A percentile compares a stretch with the other conserved stretches of the same genome.
Evolutionary conservation across 2,797 vertebrate genomes (phyloP).

Genomic region (Gymnothorax javanicus): DNA sequence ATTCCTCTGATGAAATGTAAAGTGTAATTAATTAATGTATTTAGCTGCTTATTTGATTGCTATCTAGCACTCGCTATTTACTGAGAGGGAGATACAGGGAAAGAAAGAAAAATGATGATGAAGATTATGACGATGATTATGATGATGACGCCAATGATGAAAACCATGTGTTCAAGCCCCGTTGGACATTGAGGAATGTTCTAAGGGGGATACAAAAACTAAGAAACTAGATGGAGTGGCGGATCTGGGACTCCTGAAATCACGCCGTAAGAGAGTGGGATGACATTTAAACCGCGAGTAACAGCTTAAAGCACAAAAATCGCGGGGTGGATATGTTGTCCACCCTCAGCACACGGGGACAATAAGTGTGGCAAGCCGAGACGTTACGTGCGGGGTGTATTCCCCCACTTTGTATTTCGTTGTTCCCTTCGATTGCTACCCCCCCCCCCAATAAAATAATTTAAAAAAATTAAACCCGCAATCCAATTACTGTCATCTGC

Average conservation of each 20-base stretch:
- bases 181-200: constrained; percentile 26
- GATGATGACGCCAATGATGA: neutral
- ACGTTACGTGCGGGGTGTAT: neutral
- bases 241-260: neutral
- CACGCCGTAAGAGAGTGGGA: neutral
- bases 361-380: neutral
- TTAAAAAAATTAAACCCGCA: neutral
- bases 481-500: neutral
- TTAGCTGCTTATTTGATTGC: too few species aligned
- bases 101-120: neutral
- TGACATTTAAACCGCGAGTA: neutral
- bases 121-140: neutral
- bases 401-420: too few species aligned
- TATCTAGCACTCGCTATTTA: too few species aligned
- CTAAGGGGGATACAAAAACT: constrained; percentile 16
- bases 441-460: too few species aligned
- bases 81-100: neutral
- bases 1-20: too few species aligned
- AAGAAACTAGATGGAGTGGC: neutral
- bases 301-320: neutral
- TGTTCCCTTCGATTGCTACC: too few species aligned
- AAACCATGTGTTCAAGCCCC: constrained; percentile 39
- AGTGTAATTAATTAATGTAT: too few species aligned
- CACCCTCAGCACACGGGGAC: neutral
- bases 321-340: neutral